These are phyloP conservation scores for Oenanthe oenanthe DNA, from an alignment of 2,113 vertebrate species.

Conservation along the genomic window DNA sequence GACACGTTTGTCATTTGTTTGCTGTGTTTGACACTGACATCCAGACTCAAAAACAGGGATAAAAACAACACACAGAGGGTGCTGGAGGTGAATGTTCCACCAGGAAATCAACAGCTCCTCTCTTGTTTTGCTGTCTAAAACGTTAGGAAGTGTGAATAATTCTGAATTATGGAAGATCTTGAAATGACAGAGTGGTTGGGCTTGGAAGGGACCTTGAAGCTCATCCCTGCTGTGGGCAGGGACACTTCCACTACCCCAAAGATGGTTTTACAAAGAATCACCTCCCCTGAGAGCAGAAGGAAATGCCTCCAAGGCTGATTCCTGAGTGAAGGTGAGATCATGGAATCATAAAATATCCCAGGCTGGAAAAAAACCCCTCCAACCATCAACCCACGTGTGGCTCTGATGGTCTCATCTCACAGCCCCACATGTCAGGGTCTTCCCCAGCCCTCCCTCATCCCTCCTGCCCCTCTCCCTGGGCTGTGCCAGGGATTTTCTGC, in stretches of 20 bases:
- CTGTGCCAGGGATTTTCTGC: not conserved
- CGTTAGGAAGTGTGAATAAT: not conserved
- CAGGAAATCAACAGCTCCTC: not conserved
- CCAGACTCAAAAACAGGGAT: not conserved
- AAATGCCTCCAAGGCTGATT: not conserved
- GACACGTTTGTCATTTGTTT: not conserved
- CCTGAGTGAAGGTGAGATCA: not conserved
- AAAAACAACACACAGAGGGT: not conserved
- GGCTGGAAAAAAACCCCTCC: not conserved
- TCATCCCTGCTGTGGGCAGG: not conserved
- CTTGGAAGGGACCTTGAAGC: not conserved
- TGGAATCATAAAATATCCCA: not conserved
- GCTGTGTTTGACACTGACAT: not conserved
- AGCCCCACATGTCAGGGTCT: not conserved
- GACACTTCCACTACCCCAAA: not conserved
- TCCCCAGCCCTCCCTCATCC: not conserved
- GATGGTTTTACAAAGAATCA: too few relatives aligned
- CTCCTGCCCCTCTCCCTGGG: not conserved
- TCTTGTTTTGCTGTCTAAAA: not conserved
- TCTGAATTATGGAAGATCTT: not conserved
- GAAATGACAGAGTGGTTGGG: not conserved
- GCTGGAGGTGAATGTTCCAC: not conserved
- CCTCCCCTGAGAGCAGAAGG: not conserved
- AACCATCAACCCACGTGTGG: not conserved
- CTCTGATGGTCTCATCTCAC: not conserved